Evolutionary conservation across 2,797 vertebrate species (phyloP).

Genomic region (Podargus strigoides): DNA sequence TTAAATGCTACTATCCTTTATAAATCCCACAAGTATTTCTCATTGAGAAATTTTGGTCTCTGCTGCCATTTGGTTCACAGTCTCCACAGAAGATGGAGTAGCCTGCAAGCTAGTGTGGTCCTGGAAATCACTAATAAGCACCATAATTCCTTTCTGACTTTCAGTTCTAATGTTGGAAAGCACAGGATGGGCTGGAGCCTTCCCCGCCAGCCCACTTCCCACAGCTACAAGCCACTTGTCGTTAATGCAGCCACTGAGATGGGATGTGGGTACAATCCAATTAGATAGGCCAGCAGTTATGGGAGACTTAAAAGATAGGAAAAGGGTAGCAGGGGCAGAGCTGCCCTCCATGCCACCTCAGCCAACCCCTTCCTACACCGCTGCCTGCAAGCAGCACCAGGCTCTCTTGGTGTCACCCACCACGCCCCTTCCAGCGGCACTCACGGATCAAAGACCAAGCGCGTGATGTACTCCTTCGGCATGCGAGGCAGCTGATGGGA

Average conservation of each 20-base stretch:
- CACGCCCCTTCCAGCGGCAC: slow-evolving; percentile 43
- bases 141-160: not conserved
- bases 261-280: not conserved
- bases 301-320: not conserved
- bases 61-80: not conserved
- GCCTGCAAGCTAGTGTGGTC: not conserved
- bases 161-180: not conserved
- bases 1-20: not conserved
- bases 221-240: not conserved
- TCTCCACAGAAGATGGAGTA: not conserved
- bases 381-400: not conserved
- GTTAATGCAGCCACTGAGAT: not conserved
- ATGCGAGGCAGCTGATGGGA: slow-evolving; percentile 97
- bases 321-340: not conserved
- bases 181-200: not conserved
- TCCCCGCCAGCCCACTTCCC: fast-evolving
- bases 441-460: slow-evolving; percentile 97
- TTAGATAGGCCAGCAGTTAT: not conserved
- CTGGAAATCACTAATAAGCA: not conserved
- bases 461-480: slow-evolving; percentile 98
- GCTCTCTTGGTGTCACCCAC: not conserved
- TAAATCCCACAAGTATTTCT: not conserved
- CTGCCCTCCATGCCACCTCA: not conserved
- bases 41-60: not conserved
- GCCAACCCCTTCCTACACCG: not conserved